Evolutionary conservation across 2,888 invertebrate species (phyloP).

Genomic region (Cryptocephalus primarius): DNA sequence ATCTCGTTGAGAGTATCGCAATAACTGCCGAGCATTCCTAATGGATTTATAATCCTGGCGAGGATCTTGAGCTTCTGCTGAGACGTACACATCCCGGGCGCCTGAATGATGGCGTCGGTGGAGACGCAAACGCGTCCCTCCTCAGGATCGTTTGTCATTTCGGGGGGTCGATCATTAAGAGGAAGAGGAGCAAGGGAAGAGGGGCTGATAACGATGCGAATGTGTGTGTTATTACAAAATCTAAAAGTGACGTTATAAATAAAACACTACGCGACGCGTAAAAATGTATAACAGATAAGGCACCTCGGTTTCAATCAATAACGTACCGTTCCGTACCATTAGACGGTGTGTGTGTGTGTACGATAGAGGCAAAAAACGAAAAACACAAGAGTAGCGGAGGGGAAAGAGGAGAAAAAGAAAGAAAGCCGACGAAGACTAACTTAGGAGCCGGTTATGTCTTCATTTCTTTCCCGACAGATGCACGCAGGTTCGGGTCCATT

Average conservation of each 20-base stretch:
- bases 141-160: constrained; percentile 40
- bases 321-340: background rate
- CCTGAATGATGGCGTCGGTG: constrained; percentile 29
- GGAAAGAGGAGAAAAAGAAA: background rate
- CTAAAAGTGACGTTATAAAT: too few species aligned
- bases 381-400: too few species aligned
- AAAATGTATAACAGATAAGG: background rate
- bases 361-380: too few species aligned
- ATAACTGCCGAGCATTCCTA: constrained; percentile 30
- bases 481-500: constrained; percentile 36
- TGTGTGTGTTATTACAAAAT: too few species aligned
- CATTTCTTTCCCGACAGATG: constrained; percentile 31
- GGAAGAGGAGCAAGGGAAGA: too few species aligned
- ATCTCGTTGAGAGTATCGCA: constrained; percentile 27
- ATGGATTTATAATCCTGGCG: constrained; percentile 32
- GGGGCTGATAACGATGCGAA: too few species aligned
- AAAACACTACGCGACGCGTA: background rate
- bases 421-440: background rate
- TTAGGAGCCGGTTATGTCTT: constrained; percentile 31
- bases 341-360: too few species aligned
- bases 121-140: constrained; percentile 36
- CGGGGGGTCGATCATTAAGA: constrained; percentile 35
- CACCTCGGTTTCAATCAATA: background rate
- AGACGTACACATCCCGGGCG: constrained; percentile 16
- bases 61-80: constrained; percentile 7